Evolutionary conservation across 2,888 invertebrate genomes (phyloP).

Genomic region (Hesperia comma): DNA sequence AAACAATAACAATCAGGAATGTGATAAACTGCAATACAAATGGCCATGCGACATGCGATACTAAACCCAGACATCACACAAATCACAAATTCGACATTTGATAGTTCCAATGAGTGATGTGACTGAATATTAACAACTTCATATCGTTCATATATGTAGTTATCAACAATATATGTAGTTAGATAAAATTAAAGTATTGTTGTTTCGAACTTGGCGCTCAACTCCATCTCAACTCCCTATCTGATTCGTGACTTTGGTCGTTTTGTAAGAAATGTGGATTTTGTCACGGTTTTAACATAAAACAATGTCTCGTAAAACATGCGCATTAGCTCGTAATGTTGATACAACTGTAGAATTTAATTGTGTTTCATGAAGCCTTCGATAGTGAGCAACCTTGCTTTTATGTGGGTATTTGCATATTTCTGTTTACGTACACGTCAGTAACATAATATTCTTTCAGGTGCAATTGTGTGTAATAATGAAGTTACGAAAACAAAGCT

Average conservation of each 20-base stretch:
- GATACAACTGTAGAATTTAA: constrained; percentile 22
- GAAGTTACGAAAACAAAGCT: not conserved
- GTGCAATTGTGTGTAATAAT: not conserved
- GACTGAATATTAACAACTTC: not conserved
- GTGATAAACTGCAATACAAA: too few relatives aligned
- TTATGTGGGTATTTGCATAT: constrained; percentile 35
- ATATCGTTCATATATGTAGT: not conserved
- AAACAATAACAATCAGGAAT: too few relatives aligned
- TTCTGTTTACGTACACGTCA: constrained; percentile 23
- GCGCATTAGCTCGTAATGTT: constrained; percentile 4
- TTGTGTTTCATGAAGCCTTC: not conserved
- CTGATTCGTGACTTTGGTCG: constrained; percentile 2
- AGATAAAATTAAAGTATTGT: too few relatives aligned
- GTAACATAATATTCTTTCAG: constrained; percentile 6
- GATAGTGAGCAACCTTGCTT: constrained; percentile 19
- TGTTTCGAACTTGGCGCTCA: not conserved
- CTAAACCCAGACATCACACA: not conserved
- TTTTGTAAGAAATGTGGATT: constrained; percentile 9
- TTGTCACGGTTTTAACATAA: constrained; percentile 26
- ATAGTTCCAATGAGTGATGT: not conserved
- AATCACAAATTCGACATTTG: not conserved
- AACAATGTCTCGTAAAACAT: constrained; percentile 25
- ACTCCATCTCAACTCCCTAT: not conserved
- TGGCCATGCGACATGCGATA: too few relatives aligned
- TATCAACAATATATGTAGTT: not conserved